Conservation (phyloP, 2,113 vertebrate genomes). For the Tauraco erythrolophus region DNA sequence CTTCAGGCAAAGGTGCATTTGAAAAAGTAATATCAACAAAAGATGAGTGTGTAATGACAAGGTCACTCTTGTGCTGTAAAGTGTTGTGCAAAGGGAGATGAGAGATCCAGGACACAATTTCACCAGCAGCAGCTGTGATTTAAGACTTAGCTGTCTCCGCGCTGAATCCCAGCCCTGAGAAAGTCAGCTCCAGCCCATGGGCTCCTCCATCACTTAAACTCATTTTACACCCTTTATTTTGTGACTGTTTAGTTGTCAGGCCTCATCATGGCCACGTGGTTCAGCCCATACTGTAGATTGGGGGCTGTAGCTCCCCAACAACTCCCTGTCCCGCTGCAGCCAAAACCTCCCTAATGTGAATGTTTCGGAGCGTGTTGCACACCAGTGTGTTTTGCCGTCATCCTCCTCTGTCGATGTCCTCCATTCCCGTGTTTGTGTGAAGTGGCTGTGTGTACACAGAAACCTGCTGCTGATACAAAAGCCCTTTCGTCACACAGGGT, state of each 20-base stretch:
- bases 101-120: background rate
- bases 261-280: background rate
- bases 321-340: fast-evolving
- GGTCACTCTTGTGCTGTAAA: background rate
- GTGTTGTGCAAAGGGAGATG: background rate
- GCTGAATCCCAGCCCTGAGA: background rate
- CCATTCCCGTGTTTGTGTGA: background rate
- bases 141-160: background rate
- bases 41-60: background rate
- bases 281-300: fast-evolving
- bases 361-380: fast-evolving
- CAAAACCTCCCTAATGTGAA: fast-evolving
- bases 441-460: background rate
- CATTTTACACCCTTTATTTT: background rate
- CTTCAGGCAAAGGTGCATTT: background rate
- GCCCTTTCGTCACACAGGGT: background rate
- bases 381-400: background rate
- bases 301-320: background rate
- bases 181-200: background rate
- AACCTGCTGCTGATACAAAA: background rate
- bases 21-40: background rate
- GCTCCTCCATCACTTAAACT: background rate
- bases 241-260: background rate
- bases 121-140: background rate
- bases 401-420: background rate